Conservation (phyloP, 2,888 invertebrate genomes). For the Sarcophaga rosellei region DNA sequence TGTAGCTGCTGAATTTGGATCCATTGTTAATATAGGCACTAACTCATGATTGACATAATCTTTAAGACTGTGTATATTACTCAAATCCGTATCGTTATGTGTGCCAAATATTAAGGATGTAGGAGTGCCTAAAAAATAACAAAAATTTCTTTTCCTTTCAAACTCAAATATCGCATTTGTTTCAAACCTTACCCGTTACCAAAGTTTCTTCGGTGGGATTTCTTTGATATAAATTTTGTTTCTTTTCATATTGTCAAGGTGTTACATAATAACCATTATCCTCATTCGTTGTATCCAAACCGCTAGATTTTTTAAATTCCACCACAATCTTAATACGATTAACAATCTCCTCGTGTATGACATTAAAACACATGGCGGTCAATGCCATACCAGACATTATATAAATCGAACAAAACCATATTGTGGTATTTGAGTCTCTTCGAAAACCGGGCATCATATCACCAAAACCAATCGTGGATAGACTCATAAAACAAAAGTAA, state of each 20-base stretch:
- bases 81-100: slow-evolving; percentile 75
- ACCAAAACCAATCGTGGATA: slow-evolving; percentile 95
- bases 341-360: slow-evolving; percentile 93
- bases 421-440: slow-evolving; percentile 84
- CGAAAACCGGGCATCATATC: slow-evolving; percentile 89
- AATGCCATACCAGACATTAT: slow-evolving; percentile 93
- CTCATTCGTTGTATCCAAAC: slow-evolving; percentile 74
- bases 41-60: slow-evolving; percentile 81
- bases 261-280: slow-evolving; percentile 74
- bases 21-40: slow-evolving; percentile 81
- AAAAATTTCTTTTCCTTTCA: not conserved
- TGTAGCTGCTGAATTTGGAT: slow-evolving; percentile 76
- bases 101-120: slow-evolving; percentile 80
- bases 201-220: slow-evolving; percentile 84
- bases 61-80: slow-evolving; percentile 79
- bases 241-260: slow-evolving; percentile 79
- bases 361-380: slow-evolving; percentile 95
- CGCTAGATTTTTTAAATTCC: slow-evolving; percentile 78
- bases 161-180: not conserved
- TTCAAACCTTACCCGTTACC: slow-evolving; percentile 79
- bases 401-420: slow-evolving; percentile 95
- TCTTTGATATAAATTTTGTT: slow-evolving; percentile 82
- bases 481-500: slow-evolving; percentile 97
- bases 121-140: slow-evolving; percentile 81
- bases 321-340: slow-evolving; percentile 88